Evolutionary conservation across 2,113 vertebrate species (phyloP).

Genomic region (Eclectus roratus): DNA sequence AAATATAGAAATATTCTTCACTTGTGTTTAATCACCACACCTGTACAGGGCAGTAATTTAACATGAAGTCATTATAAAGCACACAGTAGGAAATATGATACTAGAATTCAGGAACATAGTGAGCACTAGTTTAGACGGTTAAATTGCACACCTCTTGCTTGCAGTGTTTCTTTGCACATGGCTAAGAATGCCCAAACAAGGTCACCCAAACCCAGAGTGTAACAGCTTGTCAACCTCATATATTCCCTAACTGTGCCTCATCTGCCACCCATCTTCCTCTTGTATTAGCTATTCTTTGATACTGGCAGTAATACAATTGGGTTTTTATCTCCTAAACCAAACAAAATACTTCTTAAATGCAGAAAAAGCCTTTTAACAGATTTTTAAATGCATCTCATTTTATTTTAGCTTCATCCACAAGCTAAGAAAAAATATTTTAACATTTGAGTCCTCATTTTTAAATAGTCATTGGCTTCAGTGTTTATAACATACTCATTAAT

Average conservation of each 20-base stretch:
- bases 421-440: neutral
- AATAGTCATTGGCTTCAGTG: neutral
- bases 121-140: neutral
- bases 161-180: neutral
- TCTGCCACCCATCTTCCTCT: neutral
- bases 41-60: neutral
- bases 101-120: neutral
- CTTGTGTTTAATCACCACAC: neutral
- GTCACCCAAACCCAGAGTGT: neutral
- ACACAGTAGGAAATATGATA: neutral
- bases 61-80: neutral
- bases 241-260: neutral
- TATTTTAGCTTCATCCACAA: neutral
- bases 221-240: neutral
- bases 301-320: neutral
- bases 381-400: neutral
- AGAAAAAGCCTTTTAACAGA: neutral
- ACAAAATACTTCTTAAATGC: neutral
- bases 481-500: neutral
- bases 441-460: neutral
- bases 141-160: neutral
- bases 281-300: neutral
- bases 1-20: neutral
- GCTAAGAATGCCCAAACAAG: neutral
- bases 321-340: neutral